A percentile compares a stretch with the other conserved stretches of the same genome.
Evolutionary conservation across 2,888 invertebrate genomes (phyloP).

Genomic region (Athalia cordata): DNA sequence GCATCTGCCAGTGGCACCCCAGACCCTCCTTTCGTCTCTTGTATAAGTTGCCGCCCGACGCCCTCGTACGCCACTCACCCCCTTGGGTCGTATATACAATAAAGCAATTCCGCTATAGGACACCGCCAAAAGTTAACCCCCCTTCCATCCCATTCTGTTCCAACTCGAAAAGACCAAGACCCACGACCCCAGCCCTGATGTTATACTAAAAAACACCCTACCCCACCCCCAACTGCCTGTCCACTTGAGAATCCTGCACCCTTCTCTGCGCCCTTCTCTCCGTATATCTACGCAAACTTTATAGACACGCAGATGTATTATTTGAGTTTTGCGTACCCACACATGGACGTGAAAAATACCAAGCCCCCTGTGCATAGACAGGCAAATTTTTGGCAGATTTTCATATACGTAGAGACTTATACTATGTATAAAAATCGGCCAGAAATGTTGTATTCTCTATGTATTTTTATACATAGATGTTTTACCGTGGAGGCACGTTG

Average conservation of each 20-base stretch:
- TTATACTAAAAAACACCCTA: constrained; percentile 37
- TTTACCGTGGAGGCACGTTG: background rate
- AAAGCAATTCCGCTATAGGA: constrained; percentile 38
- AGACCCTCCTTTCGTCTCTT: background rate
- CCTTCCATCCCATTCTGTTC: background rate
- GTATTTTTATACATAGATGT: background rate
- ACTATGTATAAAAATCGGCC: no score
- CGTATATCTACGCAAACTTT: no score
- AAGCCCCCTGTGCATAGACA: no score
- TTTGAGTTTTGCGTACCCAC: no score
- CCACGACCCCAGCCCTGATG: constrained; percentile 28
- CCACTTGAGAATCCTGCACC: background rate
- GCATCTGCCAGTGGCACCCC: constrained; percentile 43
- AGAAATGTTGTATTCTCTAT: no score
- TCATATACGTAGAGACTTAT: no score
- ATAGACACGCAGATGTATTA: no score
- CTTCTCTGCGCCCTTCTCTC: no score
- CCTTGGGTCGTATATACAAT: constrained; percentile 9
- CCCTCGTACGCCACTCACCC: background rate
- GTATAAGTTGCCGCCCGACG: no score
- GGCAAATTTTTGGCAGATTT: no score
- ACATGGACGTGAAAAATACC: no score
- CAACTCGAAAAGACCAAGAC: background rate
- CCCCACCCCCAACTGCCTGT: constrained; percentile 14
- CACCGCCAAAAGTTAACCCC: constrained; percentile 10